Base-by-base conservation (phyloP, 1,140 invertebrate genomes). In the Philopotamus ludificatus region DNA sequence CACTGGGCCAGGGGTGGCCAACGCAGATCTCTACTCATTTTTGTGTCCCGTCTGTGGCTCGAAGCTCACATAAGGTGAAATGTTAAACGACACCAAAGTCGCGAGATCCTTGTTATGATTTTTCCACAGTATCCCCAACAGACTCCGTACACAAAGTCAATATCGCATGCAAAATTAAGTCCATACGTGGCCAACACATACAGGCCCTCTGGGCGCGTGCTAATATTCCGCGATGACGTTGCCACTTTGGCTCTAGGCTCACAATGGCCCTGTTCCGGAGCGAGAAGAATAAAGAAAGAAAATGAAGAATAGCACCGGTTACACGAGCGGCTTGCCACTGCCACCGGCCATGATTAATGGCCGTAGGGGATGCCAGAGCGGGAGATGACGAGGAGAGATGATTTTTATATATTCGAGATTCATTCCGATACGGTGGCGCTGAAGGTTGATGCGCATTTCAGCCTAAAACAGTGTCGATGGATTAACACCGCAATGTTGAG, bases 391-490 rank as follows among this genome's bases (percentile, higher is more conserved):
- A 22, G 12, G 28, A 16, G n/a, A 20, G 58, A 60, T 60, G 58
- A 49, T 60, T 60, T 60, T 60, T 60, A 47, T 60, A 51, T 51
- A 45, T 59, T 59, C 25, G 16, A 57, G 54, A 57, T 57, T 57
- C 26, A 57, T 57, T 57, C 15, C 39, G 54, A 57, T 57, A 57
- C 41, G 39, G 26, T 12, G 4, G 4, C 28, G 28, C 4, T 34
- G 28, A 34, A n/a, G n/a, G n/a, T n/a, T n/a, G n/a, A n/a, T n/a
- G n/a, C n/a, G n/a, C n/a, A n/a, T n/a, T n/a, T n/a, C n/a, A n/a
- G n/a, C n/a, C n/a, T n/a, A n/a, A n/a, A n/a, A n/a, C n/a, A n/a
- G n/a, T n/a, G n/a, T n/a, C n/a, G n/a, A n/a, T n/a, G n/a, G n/a
- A n/a, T n/a, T n/a, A n/a, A n/a, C n/a, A n/a, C n/a, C n/a, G n/a